Conservation (phyloP, 2,888 invertebrate genomes). For the Platycheirus rosarum region DNA sequence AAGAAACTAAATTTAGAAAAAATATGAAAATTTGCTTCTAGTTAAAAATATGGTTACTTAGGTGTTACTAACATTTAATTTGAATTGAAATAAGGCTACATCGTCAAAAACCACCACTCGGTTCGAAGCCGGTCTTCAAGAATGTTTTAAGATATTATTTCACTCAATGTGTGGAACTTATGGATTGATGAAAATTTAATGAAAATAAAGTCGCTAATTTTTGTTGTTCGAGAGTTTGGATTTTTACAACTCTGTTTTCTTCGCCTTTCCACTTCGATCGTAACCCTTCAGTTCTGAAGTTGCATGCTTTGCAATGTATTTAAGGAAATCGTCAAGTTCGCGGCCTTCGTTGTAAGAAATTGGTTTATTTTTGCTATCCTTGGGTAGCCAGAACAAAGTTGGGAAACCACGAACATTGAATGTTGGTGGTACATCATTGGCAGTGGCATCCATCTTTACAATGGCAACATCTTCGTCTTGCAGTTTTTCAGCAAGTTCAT, state of each 20-base stretch:
- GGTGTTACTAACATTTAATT: too few relatives aligned
- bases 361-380: constrained; percentile 90
- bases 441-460: constrained; percentile 99
- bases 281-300: constrained; percentile 93
- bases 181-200: constrained; percentile 56
- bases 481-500: constrained; percentile 95
- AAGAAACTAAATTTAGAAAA: not conserved
- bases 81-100: not conserved
- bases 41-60: constrained; percentile 20
- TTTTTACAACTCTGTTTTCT: constrained; percentile 81
- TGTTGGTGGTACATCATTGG: constrained; percentile 96
- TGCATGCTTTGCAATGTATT: constrained; percentile 96
- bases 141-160: constrained; percentile 39
- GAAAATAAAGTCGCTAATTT: constrained; percentile 33
- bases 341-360: constrained; percentile 96
- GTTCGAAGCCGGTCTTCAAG: constrained; percentile 16
- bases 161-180: constrained; percentile 66
- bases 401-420: constrained; percentile 99
- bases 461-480: constrained; percentile 93
- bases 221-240: not conserved
- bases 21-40: constrained; percentile 27
- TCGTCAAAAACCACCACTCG: too few relatives aligned
- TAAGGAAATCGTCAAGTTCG: constrained; percentile 95
- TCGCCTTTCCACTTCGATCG: constrained; percentile 90
- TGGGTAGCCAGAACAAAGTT: constrained; percentile 97